phyloP scores from a whole-genome alignment of 2,888 invertebrate species.

The Trilocha varians region DNA sequence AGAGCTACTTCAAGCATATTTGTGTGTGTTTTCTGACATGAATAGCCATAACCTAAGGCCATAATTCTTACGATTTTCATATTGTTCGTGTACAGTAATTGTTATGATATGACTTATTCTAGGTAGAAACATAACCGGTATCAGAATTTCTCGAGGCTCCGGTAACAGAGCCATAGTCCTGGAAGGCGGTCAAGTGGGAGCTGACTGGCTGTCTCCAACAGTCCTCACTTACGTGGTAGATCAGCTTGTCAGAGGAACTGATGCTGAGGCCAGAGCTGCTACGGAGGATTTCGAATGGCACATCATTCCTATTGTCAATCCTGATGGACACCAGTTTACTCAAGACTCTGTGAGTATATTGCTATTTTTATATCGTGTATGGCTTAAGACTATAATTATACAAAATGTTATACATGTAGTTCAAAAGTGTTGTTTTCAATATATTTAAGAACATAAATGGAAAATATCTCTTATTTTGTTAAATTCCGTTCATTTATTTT shows the following conservation, averaged over 20 bases:
- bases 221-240: conserved; percentile 75
- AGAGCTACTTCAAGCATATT: no score
- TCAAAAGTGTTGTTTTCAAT: no score
- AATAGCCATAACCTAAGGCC: no score
- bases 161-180: conserved; percentile 40
- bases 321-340: conserved; percentile 82
- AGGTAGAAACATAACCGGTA: conserved; percentile 65
- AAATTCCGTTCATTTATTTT: no score
- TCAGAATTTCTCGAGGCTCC: conserved; percentile 41
- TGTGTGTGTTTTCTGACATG: no score
- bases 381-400: no score
- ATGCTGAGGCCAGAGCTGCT: conserved; percentile 55
- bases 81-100: no score
- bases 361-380: no score
- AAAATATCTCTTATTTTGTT: no score
- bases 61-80: no score
- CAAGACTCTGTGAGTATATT: conserved; percentile 67
- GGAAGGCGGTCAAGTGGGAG: conserved; percentile 76
- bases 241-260: conserved; percentile 72
- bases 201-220: conserved; percentile 84
- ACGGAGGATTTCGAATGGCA: conserved; percentile 79
- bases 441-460: no score
- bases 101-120: conserved; percentile 10
- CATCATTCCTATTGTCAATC: conserved; percentile 81
- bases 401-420: no score